Evolutionary conservation across 1,140 invertebrate species (phyloP), one percentile per base, ranked within the genome.

Genomic region (Pachypeltis micranthus): DNA sequence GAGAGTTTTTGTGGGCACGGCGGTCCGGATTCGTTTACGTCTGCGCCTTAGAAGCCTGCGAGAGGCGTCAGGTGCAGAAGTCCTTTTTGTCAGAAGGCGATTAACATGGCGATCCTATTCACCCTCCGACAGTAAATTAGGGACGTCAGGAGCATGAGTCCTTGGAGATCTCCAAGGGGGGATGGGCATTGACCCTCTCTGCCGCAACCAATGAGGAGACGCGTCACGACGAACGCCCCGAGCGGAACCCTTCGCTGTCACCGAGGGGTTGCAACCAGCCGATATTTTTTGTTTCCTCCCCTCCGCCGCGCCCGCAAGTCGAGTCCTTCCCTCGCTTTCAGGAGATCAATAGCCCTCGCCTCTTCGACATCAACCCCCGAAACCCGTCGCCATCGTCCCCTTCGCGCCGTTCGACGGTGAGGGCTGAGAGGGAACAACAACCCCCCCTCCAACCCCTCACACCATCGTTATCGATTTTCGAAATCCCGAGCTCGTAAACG

Each of bases 31-130:
- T n/a, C n/a, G n/a, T n/a, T n/a, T n/a, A n/a, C n/a, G n/a, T n/a
- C n/a, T n/a, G n/a, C n/a, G n/a, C n/a, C n/a, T n/a, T n/a, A n/a
- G n/a, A n/a, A n/a, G n/a, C n/a, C n/a, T n/a, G 34, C 7, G n/a
- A n/a, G 34, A 39, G 34, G 47, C 47, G 23, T 51, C 47, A 51
- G 47, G 47, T 51, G 47, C 47, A 51, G 47, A 21, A 51, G 47
- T 51, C 47, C 12, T 4, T 21, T 51, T 51, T 51, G 47, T 51
- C 47, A 21, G 19, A 21, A 21, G 19, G 47, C 23, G 47, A 51
- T 51, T 51, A 51, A 51, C 47, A 51, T 51, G 47, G 47, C 47
- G 47, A 51, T 51, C 47, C 47, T 51, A 51, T 51, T 51, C 47
- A 51, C 47, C 47, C 47, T 51, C 47, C 12, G 19, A 10, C 47